Evolutionary conservation across 2,113 vertebrate species (phyloP).

Genomic region (Eclectus roratus): DNA sequence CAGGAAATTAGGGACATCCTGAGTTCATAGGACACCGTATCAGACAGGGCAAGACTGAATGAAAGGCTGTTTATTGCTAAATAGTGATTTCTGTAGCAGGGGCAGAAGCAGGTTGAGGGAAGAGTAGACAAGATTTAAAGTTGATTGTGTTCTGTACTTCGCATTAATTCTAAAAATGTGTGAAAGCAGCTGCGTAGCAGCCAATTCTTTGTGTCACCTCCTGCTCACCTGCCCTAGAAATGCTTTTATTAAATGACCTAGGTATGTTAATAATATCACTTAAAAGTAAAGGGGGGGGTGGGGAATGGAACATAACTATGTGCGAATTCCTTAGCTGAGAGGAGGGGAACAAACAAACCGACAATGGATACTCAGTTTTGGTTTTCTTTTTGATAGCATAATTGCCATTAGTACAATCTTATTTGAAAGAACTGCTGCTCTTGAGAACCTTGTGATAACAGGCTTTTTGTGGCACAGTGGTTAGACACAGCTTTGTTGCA

Average conservation of each 20-base stretch:
- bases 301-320: neutral
- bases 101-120: neutral
- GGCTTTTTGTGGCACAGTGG: neutral
- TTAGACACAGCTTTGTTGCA: neutral
- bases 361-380: neutral
- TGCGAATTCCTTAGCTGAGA: neutral
- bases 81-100: neutral
- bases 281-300: neutral
- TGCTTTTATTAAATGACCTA: slow-evolving; percentile 52
- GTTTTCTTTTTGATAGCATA: neutral
- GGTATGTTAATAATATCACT: slow-evolving; percentile 37
- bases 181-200: neutral
- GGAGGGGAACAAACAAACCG: neutral
- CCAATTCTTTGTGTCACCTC: neutral
- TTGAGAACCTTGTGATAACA: neutral
- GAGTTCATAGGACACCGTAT: neutral
- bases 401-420: neutral
- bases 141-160: neutral
- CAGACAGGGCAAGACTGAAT: neutral
- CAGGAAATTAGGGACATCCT: neutral
- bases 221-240: slow-evolving; percentile 45
- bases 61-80: neutral
- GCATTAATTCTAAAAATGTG: neutral
- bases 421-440: neutral
- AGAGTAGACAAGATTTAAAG: neutral